phyloP scores from a whole-genome alignment of 2,888 invertebrate genomes.

The Cecidostiba fungosa region DNA sequence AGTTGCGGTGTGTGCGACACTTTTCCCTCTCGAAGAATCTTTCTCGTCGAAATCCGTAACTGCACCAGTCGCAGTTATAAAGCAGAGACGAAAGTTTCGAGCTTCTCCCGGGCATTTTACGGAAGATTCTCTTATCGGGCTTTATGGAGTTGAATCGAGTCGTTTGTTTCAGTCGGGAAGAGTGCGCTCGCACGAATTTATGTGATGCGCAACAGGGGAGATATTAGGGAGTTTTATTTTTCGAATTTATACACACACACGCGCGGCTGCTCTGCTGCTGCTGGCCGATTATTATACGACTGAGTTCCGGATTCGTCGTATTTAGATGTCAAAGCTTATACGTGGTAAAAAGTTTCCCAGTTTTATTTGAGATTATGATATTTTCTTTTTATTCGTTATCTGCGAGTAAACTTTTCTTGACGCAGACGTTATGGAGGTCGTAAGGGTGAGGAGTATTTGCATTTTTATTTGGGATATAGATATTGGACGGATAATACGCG shows the following conservation, averaged over 20 bases:
- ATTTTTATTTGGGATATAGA: background rate
- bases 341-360: background rate
- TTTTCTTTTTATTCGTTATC: background rate
- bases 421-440: background rate
- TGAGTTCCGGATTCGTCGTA: constrained; percentile 4
- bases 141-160: constrained; percentile 52
- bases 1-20: constrained; percentile 21
- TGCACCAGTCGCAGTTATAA: background rate
- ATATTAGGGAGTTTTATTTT: constrained; percentile 55
- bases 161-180: constrained; percentile 46
- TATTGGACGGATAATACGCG: too few relatives aligned
- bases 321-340: background rate
- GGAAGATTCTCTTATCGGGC: constrained; percentile 52
- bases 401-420: background rate
- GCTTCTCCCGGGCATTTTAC: constrained; percentile 33
- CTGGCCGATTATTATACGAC: constrained; percentile 4
- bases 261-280: too few relatives aligned
- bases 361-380: background rate
- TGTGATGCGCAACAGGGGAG: constrained; percentile 51
- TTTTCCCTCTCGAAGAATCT: background rate
- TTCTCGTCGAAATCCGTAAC: constrained; percentile 25
- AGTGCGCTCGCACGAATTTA: constrained; percentile 25
- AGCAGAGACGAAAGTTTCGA: constrained; percentile 25
- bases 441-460: background rate
- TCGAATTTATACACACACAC: constrained; percentile 34